Evolutionary conservation across 2,888 invertebrate genomes (phyloP).

Genomic region (Artemia sinica): DNA sequence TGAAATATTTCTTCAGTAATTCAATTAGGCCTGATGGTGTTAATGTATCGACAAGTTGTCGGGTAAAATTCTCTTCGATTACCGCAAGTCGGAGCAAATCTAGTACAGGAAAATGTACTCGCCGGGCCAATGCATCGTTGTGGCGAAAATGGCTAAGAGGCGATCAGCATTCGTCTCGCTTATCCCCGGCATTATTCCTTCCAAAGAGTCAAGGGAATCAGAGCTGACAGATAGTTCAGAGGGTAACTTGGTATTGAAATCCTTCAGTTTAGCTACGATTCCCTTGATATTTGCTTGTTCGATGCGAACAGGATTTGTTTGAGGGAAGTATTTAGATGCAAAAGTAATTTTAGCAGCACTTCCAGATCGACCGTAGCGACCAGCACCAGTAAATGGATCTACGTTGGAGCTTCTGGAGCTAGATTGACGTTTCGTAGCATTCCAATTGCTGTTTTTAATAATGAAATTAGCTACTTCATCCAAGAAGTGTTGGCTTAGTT

Average conservation of each 20-base stretch:
- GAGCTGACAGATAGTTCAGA: background rate
- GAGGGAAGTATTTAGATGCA: conserved; percentile 31
- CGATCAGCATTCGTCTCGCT: background rate
- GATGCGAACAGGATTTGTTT: conserved; percentile 44
- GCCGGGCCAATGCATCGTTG: background rate
- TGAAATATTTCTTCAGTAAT: conserved; percentile 31
- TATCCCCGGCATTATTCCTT: background rate
- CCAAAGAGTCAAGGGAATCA: background rate
- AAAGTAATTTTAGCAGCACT: background rate
- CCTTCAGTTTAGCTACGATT: conserved; percentile 36
- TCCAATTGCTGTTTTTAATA: conserved; percentile 43
- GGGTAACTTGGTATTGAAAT: background rate
- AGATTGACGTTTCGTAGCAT: conserved; percentile 20
- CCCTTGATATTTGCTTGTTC: conserved; percentile 57
- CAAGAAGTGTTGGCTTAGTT: conserved; percentile 64
- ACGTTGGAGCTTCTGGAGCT: conserved; percentile 27
- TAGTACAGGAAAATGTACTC: conserved; percentile 66
- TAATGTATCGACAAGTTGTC: conserved; percentile 33
- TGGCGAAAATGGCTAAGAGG: background rate
- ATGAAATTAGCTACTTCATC: conserved; percentile 85
- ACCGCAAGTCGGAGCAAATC: conserved; percentile 63
- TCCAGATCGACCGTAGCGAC: too few species aligned
- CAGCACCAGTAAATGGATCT: conserved; percentile 43
- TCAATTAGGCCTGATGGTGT: conserved; percentile 26
- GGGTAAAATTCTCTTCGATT: conserved; percentile 29